These are phyloP conservation scores for Sebastes hubbsi DNA, from an alignment of 2,797 vertebrate genomes.

Conservation along the genomic window DNA sequence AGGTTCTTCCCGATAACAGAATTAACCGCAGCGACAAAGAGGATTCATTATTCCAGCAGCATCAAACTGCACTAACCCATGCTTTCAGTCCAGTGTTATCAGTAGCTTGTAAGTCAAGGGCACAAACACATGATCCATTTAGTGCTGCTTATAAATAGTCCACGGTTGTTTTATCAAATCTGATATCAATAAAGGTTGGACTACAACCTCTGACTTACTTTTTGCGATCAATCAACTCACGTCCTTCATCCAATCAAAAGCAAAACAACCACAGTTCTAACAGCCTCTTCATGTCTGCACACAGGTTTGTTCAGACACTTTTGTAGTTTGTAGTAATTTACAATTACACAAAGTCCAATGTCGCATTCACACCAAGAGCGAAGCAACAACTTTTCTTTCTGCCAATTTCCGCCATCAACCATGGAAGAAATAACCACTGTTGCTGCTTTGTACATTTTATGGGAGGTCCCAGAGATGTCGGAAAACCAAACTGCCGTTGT, in stretches of 20 bases:
- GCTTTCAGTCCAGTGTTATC: neutral
- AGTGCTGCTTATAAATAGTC: neutral
- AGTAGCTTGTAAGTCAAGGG: too few relatives aligned
- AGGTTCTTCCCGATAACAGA: neutral
- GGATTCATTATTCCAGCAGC: neutral
- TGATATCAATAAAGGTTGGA: neutral
- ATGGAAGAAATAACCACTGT: too few relatives aligned
- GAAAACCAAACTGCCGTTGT: too few relatives aligned
- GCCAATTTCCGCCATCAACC: too few relatives aligned
- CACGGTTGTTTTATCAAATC: neutral
- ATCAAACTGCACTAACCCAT: neutral
- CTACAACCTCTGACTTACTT: too few relatives aligned
- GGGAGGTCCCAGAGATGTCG: too few relatives aligned
- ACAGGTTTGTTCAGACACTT: too few relatives aligned
- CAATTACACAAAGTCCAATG: too few relatives aligned
- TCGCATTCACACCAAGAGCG: too few relatives aligned
- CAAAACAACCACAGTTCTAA: neutral
- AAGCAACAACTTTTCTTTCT: too few relatives aligned
- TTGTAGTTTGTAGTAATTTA: too few relatives aligned
- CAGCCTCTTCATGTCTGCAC: neutral
- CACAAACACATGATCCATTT: neutral
- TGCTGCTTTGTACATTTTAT: too few relatives aligned
- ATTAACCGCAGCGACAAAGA: neutral
- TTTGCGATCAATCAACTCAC: neutral
- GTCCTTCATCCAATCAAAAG: neutral